Conservation (phyloP, 2,797 vertebrate genomes). For the Rhabdomys pumilio region DNA sequence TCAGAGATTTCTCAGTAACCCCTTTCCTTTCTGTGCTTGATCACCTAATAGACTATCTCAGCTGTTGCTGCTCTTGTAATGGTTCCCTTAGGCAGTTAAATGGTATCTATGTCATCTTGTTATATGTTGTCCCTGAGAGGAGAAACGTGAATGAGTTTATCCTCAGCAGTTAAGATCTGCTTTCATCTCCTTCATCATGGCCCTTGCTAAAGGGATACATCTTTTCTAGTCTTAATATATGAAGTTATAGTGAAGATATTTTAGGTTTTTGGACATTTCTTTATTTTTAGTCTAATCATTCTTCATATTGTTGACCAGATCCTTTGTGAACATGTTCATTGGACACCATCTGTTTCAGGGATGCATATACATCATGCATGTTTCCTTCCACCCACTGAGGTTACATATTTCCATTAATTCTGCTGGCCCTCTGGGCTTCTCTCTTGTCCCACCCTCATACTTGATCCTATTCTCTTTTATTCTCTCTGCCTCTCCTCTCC, state of each 20-base stretch:
- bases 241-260: neutral
- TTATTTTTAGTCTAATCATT: neutral
- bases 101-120: neutral
- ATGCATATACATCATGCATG: neutral
- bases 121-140: neutral
- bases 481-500: neutral
- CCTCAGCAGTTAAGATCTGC: neutral
- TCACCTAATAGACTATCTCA: neutral
- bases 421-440: neutral
- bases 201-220: neutral
- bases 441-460: neutral
- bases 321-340: neutral
- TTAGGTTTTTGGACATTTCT: neutral
- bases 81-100: neutral
- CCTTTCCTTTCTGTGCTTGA: slow-evolving; percentile 14
- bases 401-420: too few species aligned
- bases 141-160: neutral
- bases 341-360: neutral
- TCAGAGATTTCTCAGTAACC: neutral
- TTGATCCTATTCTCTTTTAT: neutral
- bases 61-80: neutral
- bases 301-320: neutral
- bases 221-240: neutral
- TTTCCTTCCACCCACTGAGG: neutral
- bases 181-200: neutral